A percentile compares a stretch with the other conserved stretches of the same genome.
Conservation (phyloP, 1,140 invertebrate genomes). For the Orchestia grillus region DNA sequence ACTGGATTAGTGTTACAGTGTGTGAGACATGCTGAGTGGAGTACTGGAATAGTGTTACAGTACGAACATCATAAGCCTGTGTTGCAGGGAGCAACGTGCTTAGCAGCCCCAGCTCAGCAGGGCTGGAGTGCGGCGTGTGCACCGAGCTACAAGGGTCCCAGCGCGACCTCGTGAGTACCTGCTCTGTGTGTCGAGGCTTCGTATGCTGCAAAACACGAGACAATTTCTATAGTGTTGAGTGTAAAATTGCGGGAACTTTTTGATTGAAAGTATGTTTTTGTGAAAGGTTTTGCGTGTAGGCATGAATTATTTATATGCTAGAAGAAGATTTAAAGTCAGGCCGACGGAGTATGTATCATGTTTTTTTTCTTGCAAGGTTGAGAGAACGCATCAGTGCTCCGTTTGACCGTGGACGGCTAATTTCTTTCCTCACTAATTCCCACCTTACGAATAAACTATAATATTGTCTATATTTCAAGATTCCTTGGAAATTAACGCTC, state of each 20-base stretch:
- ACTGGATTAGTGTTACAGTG: too few species aligned
- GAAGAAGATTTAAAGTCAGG: not conserved
- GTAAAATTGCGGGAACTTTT: not conserved
- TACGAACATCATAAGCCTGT: not conserved
- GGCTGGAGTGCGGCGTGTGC: conserved; percentile 65
- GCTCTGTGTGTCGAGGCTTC: too few species aligned
- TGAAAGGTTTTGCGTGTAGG: not conserved
- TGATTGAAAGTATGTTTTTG: not conserved
- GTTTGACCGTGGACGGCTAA: too few species aligned
- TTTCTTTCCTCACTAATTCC: too few species aligned
- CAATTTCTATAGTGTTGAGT: too few species aligned
- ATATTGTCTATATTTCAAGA: too few species aligned
- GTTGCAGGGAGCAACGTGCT: conserved; percentile 10
- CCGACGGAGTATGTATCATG: not conserved
- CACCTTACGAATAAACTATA: too few species aligned
- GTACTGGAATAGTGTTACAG: not conserved
- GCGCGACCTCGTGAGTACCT: conserved; percentile 61
- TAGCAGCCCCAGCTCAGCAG: not conserved
- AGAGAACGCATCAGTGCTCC: too few species aligned
- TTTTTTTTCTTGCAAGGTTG: not conserved
- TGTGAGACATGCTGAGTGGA: not conserved
- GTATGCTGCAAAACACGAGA: too few species aligned
- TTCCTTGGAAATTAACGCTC: too few species aligned
- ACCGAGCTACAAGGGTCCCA: conserved; percentile 60
- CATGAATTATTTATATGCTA: not conserved